phyloP scores from a whole-genome alignment of 2,888 invertebrate species.

The Drosophila peninsularis region DNA sequence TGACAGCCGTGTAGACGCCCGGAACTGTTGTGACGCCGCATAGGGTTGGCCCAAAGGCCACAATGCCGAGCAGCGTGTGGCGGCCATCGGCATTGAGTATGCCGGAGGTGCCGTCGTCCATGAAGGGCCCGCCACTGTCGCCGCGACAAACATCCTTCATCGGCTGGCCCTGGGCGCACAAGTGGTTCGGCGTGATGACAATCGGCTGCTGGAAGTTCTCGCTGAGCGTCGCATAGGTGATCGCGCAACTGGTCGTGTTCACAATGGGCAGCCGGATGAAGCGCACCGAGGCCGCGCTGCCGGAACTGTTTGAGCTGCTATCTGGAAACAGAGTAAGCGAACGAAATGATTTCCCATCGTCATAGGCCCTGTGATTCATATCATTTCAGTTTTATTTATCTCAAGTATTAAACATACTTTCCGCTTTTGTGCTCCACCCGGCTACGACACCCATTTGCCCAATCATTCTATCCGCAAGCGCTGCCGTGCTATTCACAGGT shows the following conservation, averaged over 20 bases:
- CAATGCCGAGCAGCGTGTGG: constrained; percentile 79
- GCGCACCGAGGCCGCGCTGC: constrained; percentile 79
- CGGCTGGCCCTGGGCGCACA: constrained; percentile 84
- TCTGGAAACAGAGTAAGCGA: constrained; percentile 31
- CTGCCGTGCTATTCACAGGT: constrained; percentile 82
- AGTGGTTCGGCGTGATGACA: constrained; percentile 82
- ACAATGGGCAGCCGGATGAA: constrained; percentile 85
- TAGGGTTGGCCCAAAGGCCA: constrained; percentile 83
- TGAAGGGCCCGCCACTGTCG: constrained; percentile 84
- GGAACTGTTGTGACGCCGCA: constrained; percentile 84
- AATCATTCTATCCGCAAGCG: constrained; percentile 82
- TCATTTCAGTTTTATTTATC: constrained; percentile 8
- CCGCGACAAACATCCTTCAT: constrained; percentile 84
- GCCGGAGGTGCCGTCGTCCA: constrained; percentile 78
- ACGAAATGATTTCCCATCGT: not conserved
- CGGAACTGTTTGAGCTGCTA: constrained; percentile 9
- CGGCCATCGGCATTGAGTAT: constrained; percentile 60
- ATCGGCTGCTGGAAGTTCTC: constrained; percentile 84
- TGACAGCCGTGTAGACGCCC: constrained; percentile 85
- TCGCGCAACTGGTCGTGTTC: constrained; percentile 83
- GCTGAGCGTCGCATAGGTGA: constrained; percentile 83
- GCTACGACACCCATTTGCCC: constrained; percentile 87
- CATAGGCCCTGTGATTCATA: constrained; percentile 5
- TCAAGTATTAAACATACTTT: constrained; percentile 82
- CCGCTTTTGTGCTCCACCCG: constrained; percentile 91